Conservation (phyloP, 1,140 invertebrate species). For the Drosophila teissieri region DNA sequence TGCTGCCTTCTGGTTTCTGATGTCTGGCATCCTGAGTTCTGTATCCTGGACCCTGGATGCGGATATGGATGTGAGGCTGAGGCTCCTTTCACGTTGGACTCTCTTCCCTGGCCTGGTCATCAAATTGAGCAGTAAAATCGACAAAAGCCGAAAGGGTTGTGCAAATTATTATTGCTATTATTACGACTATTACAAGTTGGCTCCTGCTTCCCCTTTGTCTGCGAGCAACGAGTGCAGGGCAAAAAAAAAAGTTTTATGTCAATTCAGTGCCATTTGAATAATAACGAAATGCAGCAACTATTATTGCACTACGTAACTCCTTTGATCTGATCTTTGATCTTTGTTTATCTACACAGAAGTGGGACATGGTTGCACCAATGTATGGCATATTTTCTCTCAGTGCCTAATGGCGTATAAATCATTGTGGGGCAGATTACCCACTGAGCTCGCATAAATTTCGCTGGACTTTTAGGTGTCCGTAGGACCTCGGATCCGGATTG, state of each 20-base stretch:
- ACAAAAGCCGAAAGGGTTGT: constrained; percentile 70
- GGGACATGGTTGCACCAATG: too few species aligned
- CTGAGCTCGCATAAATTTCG: constrained; percentile 54
- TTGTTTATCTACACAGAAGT: too few species aligned
- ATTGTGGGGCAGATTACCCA: constrained; percentile 57
- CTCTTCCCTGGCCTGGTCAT: constrained; percentile 40
- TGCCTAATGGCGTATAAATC: constrained; percentile 45
- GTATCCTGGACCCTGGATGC: constrained; percentile 10
- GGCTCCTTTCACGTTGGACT: neutral
- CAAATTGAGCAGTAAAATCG: constrained; percentile 75
- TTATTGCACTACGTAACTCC: too few species aligned
- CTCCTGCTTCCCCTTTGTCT: neutral
- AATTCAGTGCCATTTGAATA: too few species aligned
- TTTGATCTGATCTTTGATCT: too few species aligned
- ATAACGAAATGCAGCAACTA: too few species aligned
- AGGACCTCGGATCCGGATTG: neutral
- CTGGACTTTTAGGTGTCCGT: constrained; percentile 48
- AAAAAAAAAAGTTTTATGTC: too few species aligned
- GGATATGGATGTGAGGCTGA: constrained; percentile 5
- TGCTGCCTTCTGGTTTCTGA: neutral
- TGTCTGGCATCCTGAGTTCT: neutral
- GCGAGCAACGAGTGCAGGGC: neutral
- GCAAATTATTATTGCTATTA: constrained; percentile 80
- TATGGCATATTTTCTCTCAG: neutral
- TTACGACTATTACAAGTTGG: constrained; percentile 69